phyloP scores from a whole-genome alignment of 2,888 invertebrate genomes.

The Beris morrisii region DNA sequence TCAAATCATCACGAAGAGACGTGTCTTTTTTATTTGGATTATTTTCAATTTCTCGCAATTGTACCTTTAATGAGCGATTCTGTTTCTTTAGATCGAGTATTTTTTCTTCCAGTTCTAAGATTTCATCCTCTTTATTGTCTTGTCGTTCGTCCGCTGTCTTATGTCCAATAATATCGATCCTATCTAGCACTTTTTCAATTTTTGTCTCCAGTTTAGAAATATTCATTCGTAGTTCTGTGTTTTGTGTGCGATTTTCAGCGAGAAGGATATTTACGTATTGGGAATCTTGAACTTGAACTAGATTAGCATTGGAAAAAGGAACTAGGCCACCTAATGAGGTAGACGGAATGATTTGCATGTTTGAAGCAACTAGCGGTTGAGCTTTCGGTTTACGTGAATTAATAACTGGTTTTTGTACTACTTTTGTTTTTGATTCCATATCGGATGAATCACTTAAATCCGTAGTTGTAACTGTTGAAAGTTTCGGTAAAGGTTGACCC shows the following conservation, averaged over 20 bases:
- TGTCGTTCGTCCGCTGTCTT: conserved; percentile 35
- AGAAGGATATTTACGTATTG: conserved; percentile 61
- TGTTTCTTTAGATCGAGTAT: conserved; percentile 51
- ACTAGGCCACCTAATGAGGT: not conserved
- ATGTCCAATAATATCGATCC: conserved; percentile 50
- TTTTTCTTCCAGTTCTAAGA: conserved; percentile 52
- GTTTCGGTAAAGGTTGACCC: conserved; percentile 57
- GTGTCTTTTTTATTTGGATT: not conserved
- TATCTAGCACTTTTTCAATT: conserved; percentile 64
- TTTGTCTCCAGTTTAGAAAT: conserved; percentile 66
- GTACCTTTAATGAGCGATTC: conserved; percentile 48
- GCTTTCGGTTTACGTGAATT: conserved; percentile 38
- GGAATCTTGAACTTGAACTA: conserved; percentile 42
- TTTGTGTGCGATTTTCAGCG: conserved; percentile 65
- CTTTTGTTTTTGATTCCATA: conserved; percentile 48
- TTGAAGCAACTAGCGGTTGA: conserved; percentile 38
- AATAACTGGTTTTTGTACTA: conserved; percentile 38
- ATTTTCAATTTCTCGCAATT: conserved; percentile 29
- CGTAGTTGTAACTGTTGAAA: conserved; percentile 45
- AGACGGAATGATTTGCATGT: conserved; percentile 29
- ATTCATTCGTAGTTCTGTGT: conserved; percentile 67
- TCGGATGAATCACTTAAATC: conserved; percentile 57
- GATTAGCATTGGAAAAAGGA: not conserved
- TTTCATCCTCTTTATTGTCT: conserved; percentile 44
- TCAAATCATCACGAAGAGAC: conserved; percentile 3